Percentiles rank a stretch among this genome's conserved stretches.
Conservation (phyloP, 2,888 invertebrate genomes). For the Apodemia duryi region DNA sequence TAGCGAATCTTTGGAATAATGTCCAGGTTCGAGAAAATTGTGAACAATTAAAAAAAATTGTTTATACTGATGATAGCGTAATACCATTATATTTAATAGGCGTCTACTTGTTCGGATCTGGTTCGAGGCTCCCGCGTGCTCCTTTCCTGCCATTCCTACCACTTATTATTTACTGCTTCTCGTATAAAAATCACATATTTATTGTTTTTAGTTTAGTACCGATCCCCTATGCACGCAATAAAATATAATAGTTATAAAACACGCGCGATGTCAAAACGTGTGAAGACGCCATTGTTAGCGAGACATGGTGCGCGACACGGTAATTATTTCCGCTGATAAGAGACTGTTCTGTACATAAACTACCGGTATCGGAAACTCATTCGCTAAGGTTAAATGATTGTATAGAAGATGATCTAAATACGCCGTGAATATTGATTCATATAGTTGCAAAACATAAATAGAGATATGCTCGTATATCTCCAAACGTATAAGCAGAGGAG, state of each 20-base stretch:
- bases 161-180: background rate
- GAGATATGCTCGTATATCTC: no score
- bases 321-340: slow-evolving; percentile 3
- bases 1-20: background rate
- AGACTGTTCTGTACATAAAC: background rate
- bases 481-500: no score
- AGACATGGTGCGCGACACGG: background rate
- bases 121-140: background rate
- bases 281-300: background rate
- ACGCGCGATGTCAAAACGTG: background rate
- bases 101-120: background rate
- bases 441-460: no score
- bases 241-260: background rate
- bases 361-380: background rate
- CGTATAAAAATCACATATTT: no score
- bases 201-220: no score
- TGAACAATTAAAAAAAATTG: background rate
- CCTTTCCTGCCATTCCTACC: background rate
- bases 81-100: slow-evolving; percentile 4
- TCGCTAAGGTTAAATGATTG: background rate
- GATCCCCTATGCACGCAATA: no score
- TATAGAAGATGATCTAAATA: slow-evolving; percentile 6
- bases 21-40: no score
- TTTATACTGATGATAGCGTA: background rate
- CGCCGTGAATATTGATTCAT: no score